Evolutionary conservation across 2,113 vertebrate species (phyloP).

Genomic region (Coptodon bakossiorum): DNA sequence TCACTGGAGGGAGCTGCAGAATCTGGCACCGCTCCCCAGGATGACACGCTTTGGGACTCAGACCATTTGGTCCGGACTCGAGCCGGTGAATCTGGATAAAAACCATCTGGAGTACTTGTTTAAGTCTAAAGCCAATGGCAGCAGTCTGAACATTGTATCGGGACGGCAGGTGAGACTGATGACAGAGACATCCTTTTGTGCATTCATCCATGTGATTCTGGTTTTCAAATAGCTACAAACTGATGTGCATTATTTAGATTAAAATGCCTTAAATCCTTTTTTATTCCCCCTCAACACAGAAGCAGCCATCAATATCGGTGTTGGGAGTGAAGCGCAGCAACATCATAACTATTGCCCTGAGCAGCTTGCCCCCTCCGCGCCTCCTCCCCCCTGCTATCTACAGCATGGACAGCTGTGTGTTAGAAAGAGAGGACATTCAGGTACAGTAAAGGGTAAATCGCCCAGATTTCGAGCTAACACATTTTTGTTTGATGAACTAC

Average conservation of each 20-base stretch:
- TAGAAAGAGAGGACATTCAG: conserved; percentile 74
- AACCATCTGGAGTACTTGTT: conserved; percentile 67
- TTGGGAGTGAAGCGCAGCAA: conserved; percentile 74
- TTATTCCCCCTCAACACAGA: conserved; percentile 13
- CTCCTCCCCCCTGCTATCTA: conserved; percentile 71
- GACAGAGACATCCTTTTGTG: not conserved
- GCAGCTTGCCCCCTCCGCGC: conserved; percentile 66
- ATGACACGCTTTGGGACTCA: conserved; percentile 68
- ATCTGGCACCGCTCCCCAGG: conserved; percentile 60
- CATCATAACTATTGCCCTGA: conserved; percentile 74
- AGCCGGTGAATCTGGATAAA: conserved; percentile 66
- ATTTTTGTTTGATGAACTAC: not conserved
- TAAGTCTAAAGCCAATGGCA: conserved; percentile 46
- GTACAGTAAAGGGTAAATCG: conserved; percentile 3
- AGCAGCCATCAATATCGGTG: conserved; percentile 56
- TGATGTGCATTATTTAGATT: not conserved
- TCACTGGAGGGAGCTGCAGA: conserved; percentile 70
- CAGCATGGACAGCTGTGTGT: conserved; percentile 73
- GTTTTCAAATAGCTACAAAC: not conserved
- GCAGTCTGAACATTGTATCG: conserved; percentile 19
- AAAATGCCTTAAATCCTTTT: not conserved
- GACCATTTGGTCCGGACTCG: conserved; percentile 71
- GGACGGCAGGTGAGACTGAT: conserved; percentile 44
- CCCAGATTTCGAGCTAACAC: not conserved
- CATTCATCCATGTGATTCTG: not conserved